These are phyloP conservation scores for Liopterus haemorrhoidalis DNA, from an alignment of 2,888 invertebrate genomes.

Conservation along the genomic window DNA sequence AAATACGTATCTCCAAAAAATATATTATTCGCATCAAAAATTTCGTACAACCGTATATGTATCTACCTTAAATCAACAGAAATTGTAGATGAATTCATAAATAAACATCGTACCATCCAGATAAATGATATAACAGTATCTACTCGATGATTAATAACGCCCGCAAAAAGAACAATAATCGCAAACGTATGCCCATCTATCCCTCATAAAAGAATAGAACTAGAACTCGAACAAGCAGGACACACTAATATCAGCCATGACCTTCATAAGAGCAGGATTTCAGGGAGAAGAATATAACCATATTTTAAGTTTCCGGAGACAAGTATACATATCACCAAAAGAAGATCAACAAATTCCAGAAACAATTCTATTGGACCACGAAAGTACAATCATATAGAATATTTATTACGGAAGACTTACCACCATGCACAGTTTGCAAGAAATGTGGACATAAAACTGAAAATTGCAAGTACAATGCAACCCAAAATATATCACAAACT, in stretches of 20 bases:
- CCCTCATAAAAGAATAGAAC: slow-evolving; percentile 23
- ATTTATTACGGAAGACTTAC: slow-evolving; percentile 12
- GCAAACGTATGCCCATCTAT: slow-evolving; percentile 28
- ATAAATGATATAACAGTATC: not conserved
- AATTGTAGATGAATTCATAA: slow-evolving; percentile 6
- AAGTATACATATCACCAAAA: slow-evolving; percentile 26
- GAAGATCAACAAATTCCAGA: slow-evolving; percentile 19
- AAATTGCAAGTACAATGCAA: too few relatives aligned
- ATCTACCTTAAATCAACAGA: not conserved
- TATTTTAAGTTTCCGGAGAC: slow-evolving; percentile 27
- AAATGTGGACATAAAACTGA: slow-evolving; percentile 9
- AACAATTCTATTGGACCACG: slow-evolving; percentile 13
- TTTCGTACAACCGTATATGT: slow-evolving; percentile 8
- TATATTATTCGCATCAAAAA: slow-evolving; percentile 4
- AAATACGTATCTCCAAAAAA: slow-evolving; percentile 4
- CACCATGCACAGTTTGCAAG: slow-evolving; percentile 17
- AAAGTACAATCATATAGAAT: slow-evolving; percentile 16
- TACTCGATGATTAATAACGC: slow-evolving; percentile 3
- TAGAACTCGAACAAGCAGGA: slow-evolving; percentile 19
- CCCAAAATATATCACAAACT: too few relatives aligned
- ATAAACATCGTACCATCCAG: not conserved
- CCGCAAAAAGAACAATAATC: slow-evolving; percentile 2
- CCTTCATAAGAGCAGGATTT: slow-evolving; percentile 25
- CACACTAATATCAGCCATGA: slow-evolving; percentile 22
- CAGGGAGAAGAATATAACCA: slow-evolving; percentile 22